These are phyloP conservation scores for Urosaurus nigricauda DNA, from an alignment of 2,797 vertebrate genomes.

Conservation along the genomic window DNA sequence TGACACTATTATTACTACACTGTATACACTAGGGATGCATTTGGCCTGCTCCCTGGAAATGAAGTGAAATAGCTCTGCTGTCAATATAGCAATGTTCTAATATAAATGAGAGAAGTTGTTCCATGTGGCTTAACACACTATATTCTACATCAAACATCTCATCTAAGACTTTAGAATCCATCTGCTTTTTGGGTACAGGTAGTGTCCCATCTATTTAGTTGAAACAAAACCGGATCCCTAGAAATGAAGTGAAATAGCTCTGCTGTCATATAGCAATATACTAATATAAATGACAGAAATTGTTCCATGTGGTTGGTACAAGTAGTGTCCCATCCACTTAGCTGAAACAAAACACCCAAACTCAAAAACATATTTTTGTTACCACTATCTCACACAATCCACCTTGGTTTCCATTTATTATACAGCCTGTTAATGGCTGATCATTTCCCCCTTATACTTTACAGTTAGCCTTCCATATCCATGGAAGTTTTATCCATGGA, in stretches of 20 bases:
- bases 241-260: no score
- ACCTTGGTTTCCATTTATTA: conserved; percentile 6
- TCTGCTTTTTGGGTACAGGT: not conserved
- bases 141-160: not conserved
- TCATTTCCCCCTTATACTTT: not conserved
- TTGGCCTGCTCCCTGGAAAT: conserved; percentile 26
- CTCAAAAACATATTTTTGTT: not conserved
- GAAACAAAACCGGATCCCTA: fast-evolving
- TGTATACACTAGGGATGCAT: conserved; percentile 37
- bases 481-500: no score
- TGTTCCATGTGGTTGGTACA: no score
- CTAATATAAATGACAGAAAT: no score
- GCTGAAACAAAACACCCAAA: not conserved
- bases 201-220: not conserved
- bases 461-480: no score
- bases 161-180: not conserved
- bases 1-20: conserved; percentile 41
- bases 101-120: not conserved
- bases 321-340: not conserved
- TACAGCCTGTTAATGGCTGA: not conserved
- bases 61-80: conserved; percentile 38
- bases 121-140: conserved; percentile 36
- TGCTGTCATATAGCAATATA: no score
- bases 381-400: no score
- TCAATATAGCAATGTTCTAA: conserved; percentile 17